phyloP scores from a whole-genome alignment of 2,888 invertebrate species.

The Boloria selene region DNA sequence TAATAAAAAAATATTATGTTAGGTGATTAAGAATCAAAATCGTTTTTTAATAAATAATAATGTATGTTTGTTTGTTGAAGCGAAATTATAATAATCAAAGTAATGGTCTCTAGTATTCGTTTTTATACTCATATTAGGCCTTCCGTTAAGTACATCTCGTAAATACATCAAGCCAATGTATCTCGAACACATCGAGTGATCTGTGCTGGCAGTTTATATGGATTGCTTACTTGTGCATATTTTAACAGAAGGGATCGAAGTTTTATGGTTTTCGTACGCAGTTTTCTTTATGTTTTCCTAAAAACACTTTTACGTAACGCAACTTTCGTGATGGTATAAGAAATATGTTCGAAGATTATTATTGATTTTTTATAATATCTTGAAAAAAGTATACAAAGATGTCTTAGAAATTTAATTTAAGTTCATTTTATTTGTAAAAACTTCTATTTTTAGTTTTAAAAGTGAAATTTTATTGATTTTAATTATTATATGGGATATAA shows the following conservation, averaged over 20 bases:
- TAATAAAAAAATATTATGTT: no score
- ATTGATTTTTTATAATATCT: background rate
- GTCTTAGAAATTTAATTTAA: no score
- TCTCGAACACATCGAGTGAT: background rate
- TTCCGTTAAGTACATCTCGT: background rate
- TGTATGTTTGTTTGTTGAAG: no score
- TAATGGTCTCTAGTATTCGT: no score
- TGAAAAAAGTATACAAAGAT: no score
- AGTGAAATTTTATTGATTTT: background rate
- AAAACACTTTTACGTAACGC: slow-evolving; percentile 15
- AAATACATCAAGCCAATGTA: background rate
- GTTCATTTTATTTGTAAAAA: no score
- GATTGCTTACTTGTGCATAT: slow-evolving; percentile 20
- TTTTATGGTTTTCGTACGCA: slow-evolving; percentile 19
- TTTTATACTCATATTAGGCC: no score
- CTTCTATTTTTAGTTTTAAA: no score
- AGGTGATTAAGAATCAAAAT: no score
- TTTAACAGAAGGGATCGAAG: slow-evolving; percentile 18
- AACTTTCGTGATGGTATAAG: background rate
- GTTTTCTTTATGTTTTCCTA: slow-evolving; percentile 11
- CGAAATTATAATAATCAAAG: no score
- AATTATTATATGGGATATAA: no score
- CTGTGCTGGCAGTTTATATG: slow-evolving; percentile 1
- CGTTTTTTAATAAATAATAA: no score
- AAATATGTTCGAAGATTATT: background rate